These are phyloP conservation scores for Amaurobius ferox DNA, from an alignment of 2,888 invertebrate species.

Conservation along the genomic window DNA sequence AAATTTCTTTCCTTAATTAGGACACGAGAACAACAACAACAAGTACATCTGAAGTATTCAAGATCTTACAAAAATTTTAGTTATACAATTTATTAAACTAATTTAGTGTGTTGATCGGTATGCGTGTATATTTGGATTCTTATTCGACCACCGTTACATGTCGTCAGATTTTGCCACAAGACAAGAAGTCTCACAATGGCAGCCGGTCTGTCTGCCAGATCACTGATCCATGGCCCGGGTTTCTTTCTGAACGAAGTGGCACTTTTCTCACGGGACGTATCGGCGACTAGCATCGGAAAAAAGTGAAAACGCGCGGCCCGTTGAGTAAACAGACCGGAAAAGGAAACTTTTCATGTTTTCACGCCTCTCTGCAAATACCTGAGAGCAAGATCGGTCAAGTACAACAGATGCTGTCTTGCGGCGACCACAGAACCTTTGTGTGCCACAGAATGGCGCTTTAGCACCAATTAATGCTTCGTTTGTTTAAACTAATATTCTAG, in stretches of 20 bases:
- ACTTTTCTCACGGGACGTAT: conserved; percentile 10
- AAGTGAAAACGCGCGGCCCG: conserved; percentile 22
- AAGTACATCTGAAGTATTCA: no score
- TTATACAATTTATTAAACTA: no score
- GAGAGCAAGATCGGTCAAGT: conserved; percentile 9
- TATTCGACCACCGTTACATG: no score
- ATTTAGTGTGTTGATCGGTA: no score
- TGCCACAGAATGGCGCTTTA: neutral
- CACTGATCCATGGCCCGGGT: neutral
- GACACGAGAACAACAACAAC: no score
- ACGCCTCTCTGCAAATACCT: conserved; percentile 4
- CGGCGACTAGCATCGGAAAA: conserved; percentile 19
- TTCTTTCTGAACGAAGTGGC: neutral
- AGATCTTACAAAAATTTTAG: no score
- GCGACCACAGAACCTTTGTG: neutral
- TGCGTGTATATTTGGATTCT: no score
- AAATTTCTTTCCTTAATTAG: no score
- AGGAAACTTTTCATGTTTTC: conserved; percentile 19
- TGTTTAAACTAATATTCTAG: neutral
- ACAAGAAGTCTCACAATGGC: neutral
- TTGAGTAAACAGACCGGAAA: conserved; percentile 38
- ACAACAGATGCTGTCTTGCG: neutral
- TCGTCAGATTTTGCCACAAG: neutral
- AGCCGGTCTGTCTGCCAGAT: neutral
- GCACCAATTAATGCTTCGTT: neutral